These are phyloP conservation scores for Myotis vivesi DNA, from an alignment of 2,797 vertebrate species.

Conservation along the genomic window DNA sequence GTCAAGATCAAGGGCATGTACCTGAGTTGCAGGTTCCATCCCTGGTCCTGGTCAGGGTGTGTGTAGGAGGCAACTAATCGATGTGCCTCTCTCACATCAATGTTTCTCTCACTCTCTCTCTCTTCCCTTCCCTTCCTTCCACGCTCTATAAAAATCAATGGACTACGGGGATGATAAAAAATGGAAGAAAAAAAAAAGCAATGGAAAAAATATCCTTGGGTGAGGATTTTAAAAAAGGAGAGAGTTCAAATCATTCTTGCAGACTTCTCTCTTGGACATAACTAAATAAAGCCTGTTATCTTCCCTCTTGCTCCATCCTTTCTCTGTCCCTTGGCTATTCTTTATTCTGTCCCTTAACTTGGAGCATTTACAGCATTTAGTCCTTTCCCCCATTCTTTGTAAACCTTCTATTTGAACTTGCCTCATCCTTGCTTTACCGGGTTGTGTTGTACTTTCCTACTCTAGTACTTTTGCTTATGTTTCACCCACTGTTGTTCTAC, in stretches of 20 bases:
- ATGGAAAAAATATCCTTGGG: too few species aligned
- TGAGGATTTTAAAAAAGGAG: too few species aligned
- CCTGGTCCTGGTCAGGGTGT: too few species aligned
- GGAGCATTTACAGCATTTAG: neutral
- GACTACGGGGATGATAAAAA: too few species aligned
- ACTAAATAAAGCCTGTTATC: neutral
- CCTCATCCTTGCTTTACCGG: neutral
- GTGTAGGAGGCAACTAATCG: too few species aligned
- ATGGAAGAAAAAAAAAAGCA: too few species aligned
- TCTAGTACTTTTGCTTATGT: neutral
- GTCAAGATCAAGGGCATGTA: too few species aligned
- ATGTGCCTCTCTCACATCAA: too few species aligned
- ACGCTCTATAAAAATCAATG: too few species aligned
- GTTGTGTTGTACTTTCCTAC: neutral
- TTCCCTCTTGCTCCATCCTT: neutral
- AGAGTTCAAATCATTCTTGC: neutral
- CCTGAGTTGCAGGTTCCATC: too few species aligned
- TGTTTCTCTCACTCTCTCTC: too few species aligned
- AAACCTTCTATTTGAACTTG: neutral
- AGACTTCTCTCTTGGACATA: neutral
- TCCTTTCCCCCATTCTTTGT: neutral
- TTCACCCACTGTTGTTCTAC: neutral
- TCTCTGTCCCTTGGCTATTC: neutral
- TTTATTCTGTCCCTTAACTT: neutral
- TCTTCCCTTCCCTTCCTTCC: too few species aligned